Base-by-base conservation (phyloP, 2,113 vertebrate species). In the Leucoraja erinaceus region DNA sequence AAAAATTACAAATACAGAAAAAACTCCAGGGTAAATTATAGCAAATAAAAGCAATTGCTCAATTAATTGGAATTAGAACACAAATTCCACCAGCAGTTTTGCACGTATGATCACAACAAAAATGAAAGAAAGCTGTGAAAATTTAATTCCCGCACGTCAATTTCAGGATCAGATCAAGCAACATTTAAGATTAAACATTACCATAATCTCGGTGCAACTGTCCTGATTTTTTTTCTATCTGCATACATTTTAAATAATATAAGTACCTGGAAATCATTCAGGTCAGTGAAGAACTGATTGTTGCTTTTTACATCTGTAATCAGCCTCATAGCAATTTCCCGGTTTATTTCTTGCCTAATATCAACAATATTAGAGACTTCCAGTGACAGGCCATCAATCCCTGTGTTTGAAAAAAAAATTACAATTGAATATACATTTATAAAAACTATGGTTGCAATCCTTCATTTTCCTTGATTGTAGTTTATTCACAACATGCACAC, bases 261-360 rank as follows among this genome's bases (percentile, higher is more conserved):
- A 93, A 68, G 54, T 90, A 99, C 98, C 98, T 99, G 98, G 95
- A 97, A 99, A 90, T 98, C 97, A 94, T 99, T 99, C 94, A 99
- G 97, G 94, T 99, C 98, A 38, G 95, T 96, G 95, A 96, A 98
- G 96, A 99, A 99, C 94, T 94, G 96, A 93, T 98, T 96, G 93
- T 96, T 95, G 90, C 94, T 99, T 94, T 97, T 96, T 79, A 98
- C 93, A 12, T 97, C 95, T 74, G 97, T 98, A 92, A 96, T 95
- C 94, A 99, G 96, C 94, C 97, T 97, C 98, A 99, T 99, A 90
- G 96, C 97, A 93, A 99, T 97, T 94, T 99, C 98, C 63, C 94
- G 96, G 95, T 99, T 99, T 94, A 95, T 94, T 95, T 98, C 97
- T 91, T 96, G 97, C 94, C 97, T 96, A 93, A 99, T 98, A 94